Conservation (phyloP, 2,797 vertebrate genomes). For the Neosilurus mollespiculum region DNA sequence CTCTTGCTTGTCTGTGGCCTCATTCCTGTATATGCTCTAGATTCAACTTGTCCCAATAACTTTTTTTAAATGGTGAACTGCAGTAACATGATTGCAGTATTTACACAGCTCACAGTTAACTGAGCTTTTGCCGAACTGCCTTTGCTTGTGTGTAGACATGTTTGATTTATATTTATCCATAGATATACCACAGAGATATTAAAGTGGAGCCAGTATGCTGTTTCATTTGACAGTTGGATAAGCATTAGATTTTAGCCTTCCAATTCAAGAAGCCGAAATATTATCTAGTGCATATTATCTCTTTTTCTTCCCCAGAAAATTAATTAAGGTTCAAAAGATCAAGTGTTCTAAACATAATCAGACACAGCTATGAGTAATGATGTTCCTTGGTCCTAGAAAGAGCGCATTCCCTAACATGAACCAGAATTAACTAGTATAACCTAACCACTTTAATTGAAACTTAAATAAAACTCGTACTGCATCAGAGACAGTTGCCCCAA, state of each 20-base stretch:
- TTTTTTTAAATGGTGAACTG: constrained; percentile 14
- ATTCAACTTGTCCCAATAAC: constrained; percentile 48
- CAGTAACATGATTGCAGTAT: constrained; percentile 31
- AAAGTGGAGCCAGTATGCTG: neutral
- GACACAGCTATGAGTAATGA: neutral
- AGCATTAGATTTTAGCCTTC: neutral
- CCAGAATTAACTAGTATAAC: neutral
- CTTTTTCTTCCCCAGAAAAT: no score
- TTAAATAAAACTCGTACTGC: neutral
- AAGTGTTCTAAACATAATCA: neutral
- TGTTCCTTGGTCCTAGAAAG: neutral
- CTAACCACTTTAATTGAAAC: neutral
- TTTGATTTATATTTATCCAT: neutral
- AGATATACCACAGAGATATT: neutral
- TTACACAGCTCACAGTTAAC: neutral
- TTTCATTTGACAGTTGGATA: neutral
- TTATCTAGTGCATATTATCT: neutral
- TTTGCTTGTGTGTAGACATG: neutral
- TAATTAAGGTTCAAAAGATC: neutral
- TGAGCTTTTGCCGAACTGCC: neutral
- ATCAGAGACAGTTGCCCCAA: neutral
- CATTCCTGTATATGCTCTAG: constrained; percentile 52
- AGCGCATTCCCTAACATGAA: neutral
- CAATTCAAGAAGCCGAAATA: neutral
- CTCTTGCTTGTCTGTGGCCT: constrained; percentile 42